phyloP scores from a whole-genome alignment of 2,888 invertebrate species.

The Cephus runcator region DNA sequence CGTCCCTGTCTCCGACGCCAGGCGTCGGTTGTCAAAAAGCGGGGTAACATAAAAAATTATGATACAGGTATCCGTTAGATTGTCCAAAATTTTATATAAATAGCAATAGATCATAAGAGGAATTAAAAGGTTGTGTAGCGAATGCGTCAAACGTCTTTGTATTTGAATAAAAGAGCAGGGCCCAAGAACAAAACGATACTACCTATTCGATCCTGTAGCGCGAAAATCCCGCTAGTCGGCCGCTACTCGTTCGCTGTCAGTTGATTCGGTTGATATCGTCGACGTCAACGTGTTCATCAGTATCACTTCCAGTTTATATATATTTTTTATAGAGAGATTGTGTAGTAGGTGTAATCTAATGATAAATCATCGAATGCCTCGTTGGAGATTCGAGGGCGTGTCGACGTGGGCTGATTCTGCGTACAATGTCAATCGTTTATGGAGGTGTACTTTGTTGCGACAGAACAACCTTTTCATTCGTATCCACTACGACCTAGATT shows the following conservation, averaged over 20 bases:
- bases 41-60: neutral
- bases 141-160: neutral
- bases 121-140: neutral
- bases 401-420: conserved; percentile 26
- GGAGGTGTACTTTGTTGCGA: conserved; percentile 12
- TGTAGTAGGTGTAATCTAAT: neutral
- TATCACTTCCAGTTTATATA: neutral
- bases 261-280: neutral
- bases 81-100: neutral
- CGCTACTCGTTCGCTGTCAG: neutral
- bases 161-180: neutral
- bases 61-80: neutral
- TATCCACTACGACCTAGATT: neutral
- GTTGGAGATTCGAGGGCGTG: conserved; percentile 9
- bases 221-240: neutral
- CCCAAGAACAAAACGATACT: neutral
- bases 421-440: conserved; percentile 34
- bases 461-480: neutral
- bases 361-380: neutral
- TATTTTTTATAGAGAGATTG: neutral
- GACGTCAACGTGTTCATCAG: neutral
- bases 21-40: neutral
- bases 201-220: neutral
- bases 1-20: neutral
- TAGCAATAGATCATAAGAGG: neutral